These are phyloP conservation scores for Ptilorrhoa leucosticta DNA, from an alignment of 2,113 vertebrate genomes.

Conservation along the genomic window DNA sequence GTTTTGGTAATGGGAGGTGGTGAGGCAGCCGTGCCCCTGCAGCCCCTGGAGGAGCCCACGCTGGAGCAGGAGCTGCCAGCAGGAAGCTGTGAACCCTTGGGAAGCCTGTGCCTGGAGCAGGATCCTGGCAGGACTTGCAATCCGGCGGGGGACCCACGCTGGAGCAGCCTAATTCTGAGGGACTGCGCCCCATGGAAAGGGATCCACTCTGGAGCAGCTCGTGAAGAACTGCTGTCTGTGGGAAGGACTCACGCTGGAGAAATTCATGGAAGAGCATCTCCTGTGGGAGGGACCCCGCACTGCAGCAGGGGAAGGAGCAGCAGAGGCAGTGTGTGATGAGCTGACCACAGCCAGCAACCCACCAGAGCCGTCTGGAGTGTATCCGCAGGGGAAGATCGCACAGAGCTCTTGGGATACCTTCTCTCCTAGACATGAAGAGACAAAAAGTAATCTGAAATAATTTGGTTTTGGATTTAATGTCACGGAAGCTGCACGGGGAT, in stretches of 20 bases:
- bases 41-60: not conserved
- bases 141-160: accelerated
- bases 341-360: not conserved
- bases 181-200: not conserved
- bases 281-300: accelerated
- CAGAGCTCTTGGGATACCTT: not conserved
- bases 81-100: not conserved
- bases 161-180: not conserved
- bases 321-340: not conserved
- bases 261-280: not conserved
- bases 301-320: not conserved
- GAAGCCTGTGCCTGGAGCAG: not conserved
- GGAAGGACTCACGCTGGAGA: not conserved
- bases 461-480: accelerated
- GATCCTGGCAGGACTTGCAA: not conserved
- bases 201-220: not conserved
- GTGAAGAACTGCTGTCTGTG: not conserved
- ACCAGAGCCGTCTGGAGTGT: not conserved
- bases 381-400: not conserved
- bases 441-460: not conserved
- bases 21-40: not conserved
- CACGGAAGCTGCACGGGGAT: accelerated
- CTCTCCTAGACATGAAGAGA: not conserved
- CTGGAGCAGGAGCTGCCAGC: not conserved
- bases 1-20: not conserved